A percentile compares a stretch with the other conserved stretches of the same genome.
phyloP scores from a whole-genome alignment of 1,140 invertebrate genomes.

The Zaprionus gabonicus region DNA sequence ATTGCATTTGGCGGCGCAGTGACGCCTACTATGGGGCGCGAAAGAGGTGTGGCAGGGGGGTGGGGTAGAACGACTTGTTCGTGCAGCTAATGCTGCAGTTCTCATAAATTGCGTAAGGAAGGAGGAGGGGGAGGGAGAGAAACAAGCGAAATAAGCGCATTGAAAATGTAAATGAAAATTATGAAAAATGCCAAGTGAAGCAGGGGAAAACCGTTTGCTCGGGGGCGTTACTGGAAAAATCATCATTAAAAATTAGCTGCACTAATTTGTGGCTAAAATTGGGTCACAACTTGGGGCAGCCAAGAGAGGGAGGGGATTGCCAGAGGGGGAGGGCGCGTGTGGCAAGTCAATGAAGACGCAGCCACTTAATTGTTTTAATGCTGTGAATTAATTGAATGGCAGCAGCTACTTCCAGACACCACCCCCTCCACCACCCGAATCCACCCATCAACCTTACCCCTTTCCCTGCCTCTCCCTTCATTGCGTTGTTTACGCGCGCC shows the following conservation, averaged over 20 bases:
- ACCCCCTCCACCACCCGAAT: not conserved
- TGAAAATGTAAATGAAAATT: constrained; percentile 55
- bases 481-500: constrained; percentile 74
- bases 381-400: constrained; percentile 79
- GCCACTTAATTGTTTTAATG: constrained; percentile 80
- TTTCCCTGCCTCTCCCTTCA: not conserved
- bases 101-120: constrained; percentile 73
- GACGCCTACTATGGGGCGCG: not conserved
- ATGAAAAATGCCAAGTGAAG: constrained; percentile 77
- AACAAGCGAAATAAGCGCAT: constrained; percentile 13
- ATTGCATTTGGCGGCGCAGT: constrained; percentile 69
- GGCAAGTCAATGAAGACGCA: constrained; percentile 75
- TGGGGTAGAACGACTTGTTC: constrained; percentile 8
- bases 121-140: not conserved
- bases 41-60: not conserved
- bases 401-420: constrained; percentile 2
- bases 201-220: not conserved
- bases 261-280: constrained; percentile 79
- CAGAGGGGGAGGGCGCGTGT: constrained; percentile 32
- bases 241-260: constrained; percentile 82
- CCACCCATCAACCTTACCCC: not conserved
- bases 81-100: not conserved
- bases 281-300: constrained; percentile 58
- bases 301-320: not conserved
- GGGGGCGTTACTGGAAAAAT: constrained; percentile 50